These are phyloP conservation scores for Philonicus albiceps DNA, from an alignment of 2,888 invertebrate genomes.

Conservation along the genomic window DNA sequence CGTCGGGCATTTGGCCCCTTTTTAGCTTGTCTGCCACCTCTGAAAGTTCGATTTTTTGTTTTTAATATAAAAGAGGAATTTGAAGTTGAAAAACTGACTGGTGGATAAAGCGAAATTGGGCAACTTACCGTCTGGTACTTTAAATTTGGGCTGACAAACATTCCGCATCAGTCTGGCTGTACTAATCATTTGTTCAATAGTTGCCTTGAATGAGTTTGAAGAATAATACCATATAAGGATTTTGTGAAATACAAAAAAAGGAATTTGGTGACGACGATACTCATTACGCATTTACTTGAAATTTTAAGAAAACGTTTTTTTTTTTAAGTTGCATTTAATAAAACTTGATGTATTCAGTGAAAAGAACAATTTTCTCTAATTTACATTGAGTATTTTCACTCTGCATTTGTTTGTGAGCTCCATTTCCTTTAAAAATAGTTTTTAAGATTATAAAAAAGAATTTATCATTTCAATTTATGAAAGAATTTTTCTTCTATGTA, in stretches of 20 bases:
- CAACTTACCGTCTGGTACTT: conserved; percentile 66
- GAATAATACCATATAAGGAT: no score
- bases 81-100: background rate
- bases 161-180: conserved; percentile 68
- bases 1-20: conserved; percentile 56
- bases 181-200: conserved; percentile 67
- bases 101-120: background rate
- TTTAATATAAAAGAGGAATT: background rate
- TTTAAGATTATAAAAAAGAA: no score
- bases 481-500: background rate
- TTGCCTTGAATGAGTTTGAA: conserved; percentile 37
- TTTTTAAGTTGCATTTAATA: no score
- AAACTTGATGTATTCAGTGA: no score
- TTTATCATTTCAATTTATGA: background rate
- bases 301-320: no score
- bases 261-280: no score
- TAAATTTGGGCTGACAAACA: conserved; percentile 68
- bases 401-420: no score
- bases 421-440: no score
- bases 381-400: no score
- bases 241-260: no score
- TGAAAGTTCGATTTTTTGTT: conserved; percentile 33
- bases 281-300: no score
- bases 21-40: conserved; percentile 57
- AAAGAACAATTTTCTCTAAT: no score